Evolutionary conservation across 2,797 vertebrate species (phyloP), one percentile per base, ranked within the genome.

Genomic region (Prunella strophiata): DNA sequence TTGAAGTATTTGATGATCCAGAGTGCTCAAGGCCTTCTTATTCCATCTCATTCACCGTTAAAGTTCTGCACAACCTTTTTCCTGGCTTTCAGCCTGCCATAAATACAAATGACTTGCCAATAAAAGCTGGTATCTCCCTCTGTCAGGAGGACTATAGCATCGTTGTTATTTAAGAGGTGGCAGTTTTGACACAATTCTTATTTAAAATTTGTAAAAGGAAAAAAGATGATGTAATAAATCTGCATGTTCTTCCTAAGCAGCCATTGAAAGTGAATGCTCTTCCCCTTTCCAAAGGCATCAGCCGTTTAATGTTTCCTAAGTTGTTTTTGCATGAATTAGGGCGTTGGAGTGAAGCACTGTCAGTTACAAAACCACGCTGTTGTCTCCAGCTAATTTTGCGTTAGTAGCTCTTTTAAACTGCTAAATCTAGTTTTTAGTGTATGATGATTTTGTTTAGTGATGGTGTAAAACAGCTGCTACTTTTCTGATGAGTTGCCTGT

Each of bases 391-490:
- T 98, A 96, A 97, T 97, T 98, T 96, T 91, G 92, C 88, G 87
- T 97, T 94, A 91, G 94, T 96, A 95, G 97, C 94, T 96, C 96
- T 97, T 96, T 96, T 88, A 97, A 96, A 96, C 85, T 78, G 94
- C 96, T 97, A 97, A 95, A 96, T 97, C 93, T 96, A 96, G 95
- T 92, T 96, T 96, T 96, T 96, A 91, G 96, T 96, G 95, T 89
- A 96, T 42, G 96, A 96, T 94, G 96, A 95, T 96, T 96, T 95
- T 89, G 92, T 94, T 97, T 96, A 96, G 95, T 80, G 96, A 95
- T 93, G 96, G 97, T 94, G 94, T 94, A 96, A 94, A 97, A 91
- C 98, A 98, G 97, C 97, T 98, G 97, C 94, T 72, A 75, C 91
- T 92, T 91, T 95, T 96, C 92, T 93, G 94, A 97, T 96, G 96